A percentile compares a stretch with the other conserved stretches of the same genome.
phyloP scores from a whole-genome alignment of 2,113 vertebrate species.

The Cromileptes altivelis region DNA sequence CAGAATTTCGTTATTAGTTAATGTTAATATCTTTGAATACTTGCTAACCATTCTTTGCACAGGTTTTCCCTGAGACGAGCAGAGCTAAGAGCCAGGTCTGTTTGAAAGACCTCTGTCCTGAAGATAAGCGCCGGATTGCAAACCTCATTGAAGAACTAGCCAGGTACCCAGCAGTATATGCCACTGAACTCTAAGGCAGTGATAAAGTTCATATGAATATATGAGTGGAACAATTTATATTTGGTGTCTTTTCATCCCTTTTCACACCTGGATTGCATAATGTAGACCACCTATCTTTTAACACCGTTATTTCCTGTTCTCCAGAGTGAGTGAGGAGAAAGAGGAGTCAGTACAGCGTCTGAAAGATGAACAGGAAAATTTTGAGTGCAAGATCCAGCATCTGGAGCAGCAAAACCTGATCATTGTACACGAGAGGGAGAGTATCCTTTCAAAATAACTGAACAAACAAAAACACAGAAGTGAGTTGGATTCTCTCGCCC shows the following conservation, averaged over 20 bases:
- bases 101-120: slow-evolving; percentile 96
- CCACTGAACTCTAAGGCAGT: neutral
- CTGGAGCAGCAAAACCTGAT: slow-evolving; percentile 93
- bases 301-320: slow-evolving; percentile 13
- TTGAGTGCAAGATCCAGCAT: slow-evolving; percentile 94
- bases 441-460: slow-evolving; percentile 90
- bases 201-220: neutral
- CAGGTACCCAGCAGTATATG: slow-evolving; percentile 84
- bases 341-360: slow-evolving; percentile 93
- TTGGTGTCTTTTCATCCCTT: neutral
- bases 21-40: neutral
- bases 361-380: slow-evolving; percentile 92
- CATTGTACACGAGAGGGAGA: slow-evolving; percentile 94
- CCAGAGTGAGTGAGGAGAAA: slow-evolving; percentile 96
- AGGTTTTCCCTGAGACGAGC: slow-evolving; percentile 81
- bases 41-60: slow-evolving; percentile 34
- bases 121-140: slow-evolving; percentile 97
- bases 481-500: neutral
- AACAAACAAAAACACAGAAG: neutral
- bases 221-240: neutral
- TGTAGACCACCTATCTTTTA: neutral
- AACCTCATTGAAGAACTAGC: slow-evolving; percentile 97
- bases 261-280: neutral
- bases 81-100: slow-evolving; percentile 85
- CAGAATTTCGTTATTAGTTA: slow-evolving; percentile 14